A percentile compares a stretch with the other conserved stretches of the same genome.
Evolutionary conservation across 2,113 vertebrate genomes (phyloP).

Genomic region (Corvus hawaiiensis): DNA sequence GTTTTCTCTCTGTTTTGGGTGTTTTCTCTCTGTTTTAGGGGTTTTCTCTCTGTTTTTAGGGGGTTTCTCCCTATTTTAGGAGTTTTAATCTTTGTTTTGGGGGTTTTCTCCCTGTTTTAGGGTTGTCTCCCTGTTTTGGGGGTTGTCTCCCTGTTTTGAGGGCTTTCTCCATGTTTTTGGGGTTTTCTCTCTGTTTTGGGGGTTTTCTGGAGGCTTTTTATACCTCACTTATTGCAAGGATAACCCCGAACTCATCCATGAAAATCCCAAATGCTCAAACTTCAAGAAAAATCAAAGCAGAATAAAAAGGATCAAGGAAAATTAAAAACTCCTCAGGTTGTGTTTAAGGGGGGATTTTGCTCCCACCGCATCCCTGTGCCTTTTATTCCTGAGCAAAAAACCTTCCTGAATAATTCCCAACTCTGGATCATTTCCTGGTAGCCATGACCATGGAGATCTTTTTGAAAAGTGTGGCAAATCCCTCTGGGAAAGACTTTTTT

Average conservation of each 20-base stretch:
- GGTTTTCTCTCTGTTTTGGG: too few species aligned
- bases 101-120: too few species aligned
- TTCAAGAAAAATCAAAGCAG: background rate
- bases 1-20: too few species aligned
- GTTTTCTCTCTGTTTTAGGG: too few species aligned
- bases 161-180: too few species aligned
- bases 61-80: too few species aligned
- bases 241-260: too few species aligned
- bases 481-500: background rate
- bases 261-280: background rate
- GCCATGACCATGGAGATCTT: rapidly evolving
- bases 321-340: background rate
- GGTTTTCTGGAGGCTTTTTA: background rate
- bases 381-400: background rate
- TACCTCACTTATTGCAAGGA: background rate
- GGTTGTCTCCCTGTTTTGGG: too few species aligned
- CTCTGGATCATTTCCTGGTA: background rate
- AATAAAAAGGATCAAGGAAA: background rate
- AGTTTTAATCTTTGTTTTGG: too few species aligned
- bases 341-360: background rate
- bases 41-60: too few species aligned
- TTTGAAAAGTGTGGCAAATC: background rate
- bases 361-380: background rate
- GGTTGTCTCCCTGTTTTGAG: too few species aligned
- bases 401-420: background rate